Evolutionary conservation across 2,113 vertebrate species (phyloP).

Genomic region (Cisticola juncidis): DNA sequence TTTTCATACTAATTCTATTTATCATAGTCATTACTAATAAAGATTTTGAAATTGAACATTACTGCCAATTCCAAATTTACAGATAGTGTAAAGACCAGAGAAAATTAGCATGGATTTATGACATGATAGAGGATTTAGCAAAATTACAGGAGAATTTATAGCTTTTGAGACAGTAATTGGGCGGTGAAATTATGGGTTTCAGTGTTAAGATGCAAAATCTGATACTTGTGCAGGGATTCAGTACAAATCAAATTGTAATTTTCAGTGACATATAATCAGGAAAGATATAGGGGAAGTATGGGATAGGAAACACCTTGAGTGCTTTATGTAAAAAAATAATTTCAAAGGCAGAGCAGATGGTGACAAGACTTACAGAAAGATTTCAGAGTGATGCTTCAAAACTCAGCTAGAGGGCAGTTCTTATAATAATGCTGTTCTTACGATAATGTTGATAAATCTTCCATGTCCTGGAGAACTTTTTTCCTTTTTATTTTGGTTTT

Average conservation of each 20-base stretch:
- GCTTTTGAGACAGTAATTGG: neutral
- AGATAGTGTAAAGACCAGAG: neutral
- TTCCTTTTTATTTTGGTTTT: neutral
- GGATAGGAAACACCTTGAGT: neutral
- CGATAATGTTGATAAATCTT: neutral
- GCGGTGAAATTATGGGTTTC: neutral
- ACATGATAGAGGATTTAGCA: neutral
- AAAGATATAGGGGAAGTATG: neutral
- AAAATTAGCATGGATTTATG: slow-evolving; percentile 4
- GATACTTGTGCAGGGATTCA: neutral
- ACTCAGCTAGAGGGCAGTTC: neutral
- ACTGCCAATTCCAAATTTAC: neutral
- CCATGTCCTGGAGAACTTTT: neutral
- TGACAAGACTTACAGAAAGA: neutral
- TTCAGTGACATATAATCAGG: neutral
- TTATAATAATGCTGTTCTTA: neutral
- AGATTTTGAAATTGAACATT: neutral
- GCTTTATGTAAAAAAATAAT: neutral
- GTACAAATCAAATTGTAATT: neutral
- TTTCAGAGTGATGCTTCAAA: neutral
- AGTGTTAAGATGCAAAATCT: neutral
- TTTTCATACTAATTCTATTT: neutral
- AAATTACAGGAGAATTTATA: neutral
- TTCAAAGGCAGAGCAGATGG: neutral
- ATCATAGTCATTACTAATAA: neutral